Base-by-base conservation (phyloP, 2,113 vertebrate species). In the Sclerurus mexicanus region DNA sequence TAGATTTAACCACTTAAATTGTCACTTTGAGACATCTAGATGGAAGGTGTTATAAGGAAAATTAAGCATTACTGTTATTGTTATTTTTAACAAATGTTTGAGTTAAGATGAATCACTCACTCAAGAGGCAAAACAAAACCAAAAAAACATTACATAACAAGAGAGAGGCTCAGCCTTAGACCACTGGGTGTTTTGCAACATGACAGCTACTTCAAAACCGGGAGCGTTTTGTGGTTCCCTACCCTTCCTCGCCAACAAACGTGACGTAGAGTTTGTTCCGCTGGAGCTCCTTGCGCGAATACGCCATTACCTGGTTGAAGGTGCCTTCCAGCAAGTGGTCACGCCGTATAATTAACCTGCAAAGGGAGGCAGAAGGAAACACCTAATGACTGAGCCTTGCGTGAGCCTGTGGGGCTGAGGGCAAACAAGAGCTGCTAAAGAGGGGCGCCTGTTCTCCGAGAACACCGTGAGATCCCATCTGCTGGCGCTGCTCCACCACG, bases 241-340 rank as follows among this genome's bases (percentile, higher is more conserved):
- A 99, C 99, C 99, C 99, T 96, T 99, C 99, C 90, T 99, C 99
- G 93, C 99, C 99, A 53, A 99, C 98, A 86, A 99, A 99, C 2
- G 99, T 99, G 97, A 99, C 97, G 50, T 99, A 99, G 85, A 99
- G 99, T 91, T 99, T 99, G 98, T 99, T 99, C 90, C 99, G 98
- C 98, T 99, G 99, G 91, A 99, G 99, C 96, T 99, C 99, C 96
- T 99, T 99, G 95, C 99, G 98, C 39, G 99, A 99, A 93, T 99
- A 99, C 2, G 99, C 98, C 99, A 99, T 99, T 78, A 99, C 99
- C 97, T 99, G 99, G 97, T 99, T 99, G 87, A 99, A 99, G 74
- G 99, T 99, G 95, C 99, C 99, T 88, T 99, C 99, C 94, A 99
- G 97, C 91, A 99, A 97, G 89, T 99, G 99, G 63, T 99, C 99